phyloP scores from a whole-genome alignment of 2,113 vertebrate species.

The Brevimyrus niger region DNA sequence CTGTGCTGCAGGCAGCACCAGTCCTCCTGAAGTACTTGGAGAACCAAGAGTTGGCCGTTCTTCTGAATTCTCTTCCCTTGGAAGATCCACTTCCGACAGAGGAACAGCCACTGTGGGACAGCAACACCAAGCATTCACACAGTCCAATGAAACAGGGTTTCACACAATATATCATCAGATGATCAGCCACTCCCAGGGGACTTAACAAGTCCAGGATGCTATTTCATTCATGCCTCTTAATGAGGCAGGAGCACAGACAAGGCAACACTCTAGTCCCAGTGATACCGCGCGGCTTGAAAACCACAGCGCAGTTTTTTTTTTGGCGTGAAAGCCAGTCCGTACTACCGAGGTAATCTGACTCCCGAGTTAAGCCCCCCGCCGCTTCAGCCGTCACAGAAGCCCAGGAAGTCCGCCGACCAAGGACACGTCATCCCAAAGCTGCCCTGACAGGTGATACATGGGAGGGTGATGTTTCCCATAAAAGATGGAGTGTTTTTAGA shows the following conservation, averaged over 20 bases:
- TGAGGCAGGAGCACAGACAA: background rate
- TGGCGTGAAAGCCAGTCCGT: background rate
- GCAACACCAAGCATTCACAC: background rate
- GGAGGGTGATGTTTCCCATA: background rate
- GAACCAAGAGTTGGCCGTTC: background rate
- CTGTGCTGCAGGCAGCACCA: background rate
- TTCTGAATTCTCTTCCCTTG: background rate
- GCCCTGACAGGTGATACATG: background rate
- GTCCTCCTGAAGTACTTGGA: background rate
- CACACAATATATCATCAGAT: background rate
- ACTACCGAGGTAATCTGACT: background rate
- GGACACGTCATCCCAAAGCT: background rate
- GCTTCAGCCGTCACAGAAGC: background rate
- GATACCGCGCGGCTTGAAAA: background rate
- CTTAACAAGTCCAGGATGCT: background rate
- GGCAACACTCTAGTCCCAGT: background rate
- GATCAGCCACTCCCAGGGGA: conserved; percentile 12
- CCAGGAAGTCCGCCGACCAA: background rate
- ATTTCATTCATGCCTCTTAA: conserved; percentile 21
- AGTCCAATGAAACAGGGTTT: background rate
- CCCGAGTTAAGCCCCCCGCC: background rate
- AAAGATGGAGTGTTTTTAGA: background rate
- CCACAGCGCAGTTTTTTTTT: background rate
- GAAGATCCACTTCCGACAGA: background rate
- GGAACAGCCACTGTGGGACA: background rate